Evolutionary conservation across 2,113 vertebrate species (phyloP), one percentile per base, ranked within the genome.

Genomic region (Pionites leucogaster): DNA sequence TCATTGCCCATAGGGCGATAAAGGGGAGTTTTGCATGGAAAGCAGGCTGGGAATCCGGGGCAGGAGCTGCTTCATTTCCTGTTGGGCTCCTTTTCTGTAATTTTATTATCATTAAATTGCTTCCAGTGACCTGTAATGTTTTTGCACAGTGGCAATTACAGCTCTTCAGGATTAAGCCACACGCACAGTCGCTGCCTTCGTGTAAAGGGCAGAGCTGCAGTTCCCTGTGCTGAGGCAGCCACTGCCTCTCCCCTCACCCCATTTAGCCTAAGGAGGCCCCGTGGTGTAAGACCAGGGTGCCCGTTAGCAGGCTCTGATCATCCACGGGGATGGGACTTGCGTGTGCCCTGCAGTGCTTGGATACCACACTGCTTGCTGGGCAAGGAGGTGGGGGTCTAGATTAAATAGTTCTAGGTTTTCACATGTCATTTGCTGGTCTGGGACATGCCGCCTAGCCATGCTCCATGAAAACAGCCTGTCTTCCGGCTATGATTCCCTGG

Each of bases 81-180:
- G 92, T 68, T 69, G 49, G 19, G 1, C 9, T 47, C 96, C 93
- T 96, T 97, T 92, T 92, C 91, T 88, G 83, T 82, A 60, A 50
- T 81, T 97, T 98, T 98, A 97, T 98, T 97, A 96, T 98, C 97
- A 96, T 96, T 97, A 97, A 97, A 97, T 98, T 97, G 97, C 97
- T 98, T 97, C 85, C 47, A 96, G 96, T 97, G 96, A 97, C 97
- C 97, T 98, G 97, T 95, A 97, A 96, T 98, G 95, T 94, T 97
- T 96, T 94, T 78, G 88, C 76, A 74, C 95, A 82, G 95, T 91
- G 93, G 95, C 96, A 95, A 95, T 97, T 96, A 97, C 86, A 92
- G 97, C 96, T 96, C 93, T 91, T 52, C 82, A 93, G 96, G 94
- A 86, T 97, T 96, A 92, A 86, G 33, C 53, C 11, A 5, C 67